Conservation (phyloP, 35 echinoderm and acorn worm genomes). For the Stichopus chloronotus region DNA sequence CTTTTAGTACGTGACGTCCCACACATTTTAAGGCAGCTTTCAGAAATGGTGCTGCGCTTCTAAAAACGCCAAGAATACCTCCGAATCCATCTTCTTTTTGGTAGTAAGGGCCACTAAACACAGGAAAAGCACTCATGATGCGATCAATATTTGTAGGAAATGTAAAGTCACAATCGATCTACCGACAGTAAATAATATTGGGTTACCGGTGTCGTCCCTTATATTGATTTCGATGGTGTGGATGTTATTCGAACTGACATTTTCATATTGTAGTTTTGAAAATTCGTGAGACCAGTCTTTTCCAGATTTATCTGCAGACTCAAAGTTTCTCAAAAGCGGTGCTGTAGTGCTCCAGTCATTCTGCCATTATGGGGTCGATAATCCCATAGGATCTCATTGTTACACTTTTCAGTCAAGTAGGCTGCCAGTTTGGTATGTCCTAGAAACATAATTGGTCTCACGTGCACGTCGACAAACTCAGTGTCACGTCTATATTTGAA, state of each 20-base stretch:
- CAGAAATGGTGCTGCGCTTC: constrained; percentile 1
- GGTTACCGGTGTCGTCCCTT: not conserved
- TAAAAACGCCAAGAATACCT: not conserved
- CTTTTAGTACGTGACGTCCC: not conserved
- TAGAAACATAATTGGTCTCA: not conserved
- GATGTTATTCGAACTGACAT: not conserved
- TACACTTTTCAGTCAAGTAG: too few species aligned
- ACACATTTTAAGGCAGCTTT: not conserved
- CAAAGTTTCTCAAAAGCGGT: not conserved
- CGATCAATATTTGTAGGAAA: not conserved
- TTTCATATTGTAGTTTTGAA: not conserved
- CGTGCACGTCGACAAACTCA: not conserved
- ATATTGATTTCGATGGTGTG: not conserved
- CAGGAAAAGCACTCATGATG: not conserved
- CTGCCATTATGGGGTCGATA: not conserved
- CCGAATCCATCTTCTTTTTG: constrained; percentile 12
- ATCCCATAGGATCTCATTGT: not conserved
- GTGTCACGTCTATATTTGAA: not conserved
- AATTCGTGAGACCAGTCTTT: not conserved
- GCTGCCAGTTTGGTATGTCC: not conserved
- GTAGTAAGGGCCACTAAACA: constrained; percentile 2
- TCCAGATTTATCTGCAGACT: not conserved
- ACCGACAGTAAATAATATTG: not conserved
- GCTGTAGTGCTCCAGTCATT: not conserved
- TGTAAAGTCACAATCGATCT: not conserved